Percentiles rank a stretch among this genome's conserved stretches.
Conservation (phyloP, 2,888 invertebrate species). For the Eristalis tenax region DNA sequence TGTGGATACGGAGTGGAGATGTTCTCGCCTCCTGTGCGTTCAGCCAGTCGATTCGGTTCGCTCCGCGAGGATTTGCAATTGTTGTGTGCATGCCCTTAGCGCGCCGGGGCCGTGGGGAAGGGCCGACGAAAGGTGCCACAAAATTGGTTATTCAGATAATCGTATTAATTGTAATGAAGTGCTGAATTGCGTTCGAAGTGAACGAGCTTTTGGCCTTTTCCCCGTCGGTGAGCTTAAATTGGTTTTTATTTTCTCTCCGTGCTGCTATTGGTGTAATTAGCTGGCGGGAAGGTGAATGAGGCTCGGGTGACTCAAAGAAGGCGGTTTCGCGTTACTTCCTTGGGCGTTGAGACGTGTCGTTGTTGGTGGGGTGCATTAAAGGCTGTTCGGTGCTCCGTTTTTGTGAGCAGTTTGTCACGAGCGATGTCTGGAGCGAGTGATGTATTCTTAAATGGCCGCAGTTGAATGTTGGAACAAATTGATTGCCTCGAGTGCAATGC, state of each 20-base stretch:
- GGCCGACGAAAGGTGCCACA: slow-evolving; percentile 7
- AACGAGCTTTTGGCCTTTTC: slow-evolving; percentile 33
- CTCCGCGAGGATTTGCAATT: slow-evolving; percentile 60
- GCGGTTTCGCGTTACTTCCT: not conserved
- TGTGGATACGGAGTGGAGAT: slow-evolving; percentile 46
- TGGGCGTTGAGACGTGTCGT: not conserved
- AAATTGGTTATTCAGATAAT: slow-evolving; percentile 65
- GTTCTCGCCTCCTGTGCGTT: slow-evolving; percentile 4
- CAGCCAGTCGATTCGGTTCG: slow-evolving; percentile 33
- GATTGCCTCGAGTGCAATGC: no score
- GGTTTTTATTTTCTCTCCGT: slow-evolving; percentile 43
- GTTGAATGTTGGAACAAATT: no score
- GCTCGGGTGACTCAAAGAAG: not conserved
- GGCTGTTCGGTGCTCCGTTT: no score
- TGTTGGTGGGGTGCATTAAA: no score
- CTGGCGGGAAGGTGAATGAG: slow-evolving; percentile 39
- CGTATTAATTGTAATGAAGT: slow-evolving; percentile 71
- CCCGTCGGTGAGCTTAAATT: slow-evolving; percentile 40
- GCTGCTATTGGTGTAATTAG: slow-evolving; percentile 59
- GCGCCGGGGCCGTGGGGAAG: not conserved
- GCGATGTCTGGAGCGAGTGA: no score
- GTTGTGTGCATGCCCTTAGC: slow-evolving; percentile 51
- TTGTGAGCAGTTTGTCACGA: no score
- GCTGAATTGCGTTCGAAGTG: slow-evolving; percentile 62
- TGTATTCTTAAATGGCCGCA: no score